Base-by-base conservation (phyloP, 23 tunicate genomes). In the Clavelina lepadiformis region DNA sequence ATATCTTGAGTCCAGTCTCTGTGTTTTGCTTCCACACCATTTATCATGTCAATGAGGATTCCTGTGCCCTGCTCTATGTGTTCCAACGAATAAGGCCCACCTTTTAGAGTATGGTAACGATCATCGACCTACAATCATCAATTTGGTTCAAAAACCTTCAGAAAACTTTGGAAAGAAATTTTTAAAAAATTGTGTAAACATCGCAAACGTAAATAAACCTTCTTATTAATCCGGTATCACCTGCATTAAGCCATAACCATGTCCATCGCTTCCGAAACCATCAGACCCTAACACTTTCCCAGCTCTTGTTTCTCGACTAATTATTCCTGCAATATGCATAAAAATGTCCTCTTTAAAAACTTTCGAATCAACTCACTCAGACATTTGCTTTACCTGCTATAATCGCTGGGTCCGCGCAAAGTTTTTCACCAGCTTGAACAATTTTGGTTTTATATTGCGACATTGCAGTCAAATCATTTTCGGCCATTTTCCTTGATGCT, bases 231-330 rank as follows among this genome's bases (percentile, higher is more conserved):
- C n/a, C n/a, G n/a, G 49, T 44, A 11, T 15, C 11, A 84, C 93
- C 93, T 91, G 98, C 98, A 91, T 91, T 0, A 91, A 63, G 5
- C 98, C 98, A 54, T 75, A 91, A 21, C 91, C 98, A 54, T 91
- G 88, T 31, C 98, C 88, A 34, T 84, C 88, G 3, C 52, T 38
- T 22, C 98, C 98, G 45, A 55, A 78, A 2, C 91, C 88, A 59
- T 68, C 67, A 6, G 73, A 50, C 30, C 64, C 57, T 0, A 91
- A 80, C 4, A 66, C 80, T 46, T 57, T 61, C 0, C 98, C 98
- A 56, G 91, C 98, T 62, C 98, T 57, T n/a, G 98, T 75, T 64
- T 91, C 98, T 8, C 98, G 79, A 51, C 91, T 82, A 1, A 91
- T 82, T 23, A 91, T 82, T 1, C 81, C 91, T 83, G 53, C 3